A percentile compares a stretch with the other conserved stretches of the same genome.
phyloP scores from a whole-genome alignment of 1,140 invertebrate species.

The Notospermus geniculatus region DNA sequence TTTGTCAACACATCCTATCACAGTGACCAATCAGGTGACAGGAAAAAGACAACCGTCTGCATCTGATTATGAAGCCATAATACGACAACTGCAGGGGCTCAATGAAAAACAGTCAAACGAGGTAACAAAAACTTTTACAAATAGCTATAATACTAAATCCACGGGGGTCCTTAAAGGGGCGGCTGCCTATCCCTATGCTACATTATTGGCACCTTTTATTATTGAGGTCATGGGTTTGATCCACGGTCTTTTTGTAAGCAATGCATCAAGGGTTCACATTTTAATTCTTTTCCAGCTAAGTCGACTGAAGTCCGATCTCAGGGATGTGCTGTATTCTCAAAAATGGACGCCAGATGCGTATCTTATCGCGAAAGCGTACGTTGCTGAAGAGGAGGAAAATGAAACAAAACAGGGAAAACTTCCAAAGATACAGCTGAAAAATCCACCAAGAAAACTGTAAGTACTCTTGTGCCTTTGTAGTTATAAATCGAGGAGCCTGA shows the following conservation, averaged over 20 bases:
- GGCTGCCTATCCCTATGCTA: not conserved
- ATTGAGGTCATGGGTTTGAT: too few species aligned
- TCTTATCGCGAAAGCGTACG: slow-evolving; percentile 54
- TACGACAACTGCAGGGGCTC: slow-evolving; percentile 45
- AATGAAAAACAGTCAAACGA: slow-evolving; percentile 51
- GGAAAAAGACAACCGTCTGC: slow-evolving; percentile 33
- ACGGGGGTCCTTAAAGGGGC: not conserved
- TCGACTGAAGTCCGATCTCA: slow-evolving; percentile 48
- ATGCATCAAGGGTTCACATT: too few species aligned
- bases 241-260: too few species aligned
- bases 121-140: slow-evolving; percentile 27
- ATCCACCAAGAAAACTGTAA: slow-evolving; percentile 26
- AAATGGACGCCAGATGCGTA: slow-evolving; percentile 57
- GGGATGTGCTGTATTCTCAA: slow-evolving; percentile 54
- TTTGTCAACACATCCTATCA: slow-evolving; percentile 16
- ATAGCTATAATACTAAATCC: not conserved
- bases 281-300: slow-evolving; percentile 46
- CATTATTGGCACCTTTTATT: not conserved
- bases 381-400: slow-evolving; percentile 48
- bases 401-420: slow-evolving; percentile 21
- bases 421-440: slow-evolving; percentile 24
- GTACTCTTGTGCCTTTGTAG: too few species aligned
- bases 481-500: too few species aligned
- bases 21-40: slow-evolving; percentile 10
- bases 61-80: slow-evolving; percentile 45